Conservation (phyloP, 2,797 vertebrate genomes). For the Hephaestus fuliginosus region DNA sequence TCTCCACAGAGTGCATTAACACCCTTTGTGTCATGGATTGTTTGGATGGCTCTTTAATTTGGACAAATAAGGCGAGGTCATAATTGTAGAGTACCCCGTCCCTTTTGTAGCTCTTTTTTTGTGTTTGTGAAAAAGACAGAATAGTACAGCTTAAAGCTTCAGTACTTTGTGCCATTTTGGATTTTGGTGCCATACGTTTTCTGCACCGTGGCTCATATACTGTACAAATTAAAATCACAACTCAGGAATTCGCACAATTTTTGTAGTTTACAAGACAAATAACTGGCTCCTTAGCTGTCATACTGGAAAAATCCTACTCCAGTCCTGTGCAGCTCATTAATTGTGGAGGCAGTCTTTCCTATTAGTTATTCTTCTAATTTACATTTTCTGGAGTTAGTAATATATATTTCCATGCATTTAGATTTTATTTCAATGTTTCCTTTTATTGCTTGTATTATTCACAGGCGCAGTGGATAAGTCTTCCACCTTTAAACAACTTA, state of each 20-base stretch:
- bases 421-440: background rate
- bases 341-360: background rate
- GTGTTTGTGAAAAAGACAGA: too few species aligned
- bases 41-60: background rate
- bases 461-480: background rate
- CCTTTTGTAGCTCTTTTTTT: background rate
- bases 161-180: background rate
- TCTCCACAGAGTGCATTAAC: background rate
- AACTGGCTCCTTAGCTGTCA: background rate
- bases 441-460: background rate
- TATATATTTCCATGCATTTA: background rate
- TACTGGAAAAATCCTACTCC: constrained; percentile 1
- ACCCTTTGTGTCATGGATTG: background rate
- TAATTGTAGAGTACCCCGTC: too few species aligned
- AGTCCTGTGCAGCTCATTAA: background rate
- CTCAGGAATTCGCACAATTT: constrained; percentile 10
- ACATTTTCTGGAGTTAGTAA: background rate
- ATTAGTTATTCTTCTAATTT: background rate
- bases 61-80: background rate
- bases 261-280: background rate
- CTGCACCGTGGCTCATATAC: background rate
- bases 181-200: background rate
- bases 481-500: background rate
- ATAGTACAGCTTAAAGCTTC: background rate
- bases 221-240: constrained; percentile 1